Percentiles rank a stretch among this genome's conserved stretches.
Evolutionary conservation across 2,113 vertebrate genomes (phyloP).

Genomic region (Amblyornis subalaris): DNA sequence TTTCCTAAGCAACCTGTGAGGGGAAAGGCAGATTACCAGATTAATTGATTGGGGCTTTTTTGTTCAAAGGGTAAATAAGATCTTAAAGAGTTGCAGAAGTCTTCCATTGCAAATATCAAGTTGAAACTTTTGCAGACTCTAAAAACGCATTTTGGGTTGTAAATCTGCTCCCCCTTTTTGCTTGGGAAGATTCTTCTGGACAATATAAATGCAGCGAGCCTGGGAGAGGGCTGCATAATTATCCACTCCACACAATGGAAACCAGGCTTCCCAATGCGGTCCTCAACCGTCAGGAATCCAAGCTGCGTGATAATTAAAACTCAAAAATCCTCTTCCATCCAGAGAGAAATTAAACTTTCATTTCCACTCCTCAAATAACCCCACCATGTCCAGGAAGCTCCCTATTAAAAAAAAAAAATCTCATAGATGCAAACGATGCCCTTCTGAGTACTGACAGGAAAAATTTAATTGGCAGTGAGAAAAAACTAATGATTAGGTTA

Average conservation of each 20-base stretch:
- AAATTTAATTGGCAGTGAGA: background rate
- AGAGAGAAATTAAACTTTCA: background rate
- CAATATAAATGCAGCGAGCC: slow-evolving; percentile 36
- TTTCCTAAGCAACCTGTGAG: background rate
- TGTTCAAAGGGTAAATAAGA: background rate
- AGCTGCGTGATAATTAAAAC: slow-evolving; percentile 40
- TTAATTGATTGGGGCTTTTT: background rate
- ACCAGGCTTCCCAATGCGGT: background rate
- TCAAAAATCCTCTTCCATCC: background rate
- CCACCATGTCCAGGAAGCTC: background rate
- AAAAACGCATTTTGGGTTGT: background rate
- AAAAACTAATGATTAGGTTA: slow-evolving; percentile 22
- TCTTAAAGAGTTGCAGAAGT: background rate
- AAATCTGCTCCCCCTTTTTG: slow-evolving; percentile 7
- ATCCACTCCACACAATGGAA: slow-evolving; percentile 45
- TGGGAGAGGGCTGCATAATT: slow-evolving; percentile 50
- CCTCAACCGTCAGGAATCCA: slow-evolving; percentile 41
- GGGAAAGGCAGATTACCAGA: background rate
- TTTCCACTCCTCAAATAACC: background rate
- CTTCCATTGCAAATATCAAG: background rate
- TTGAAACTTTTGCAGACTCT: background rate
- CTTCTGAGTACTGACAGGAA: background rate
- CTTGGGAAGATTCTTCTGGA: slow-evolving; percentile 56
- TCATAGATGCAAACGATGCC: background rate
- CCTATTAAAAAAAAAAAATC: background rate